These are phyloP conservation scores for Goniozus legneri DNA, from an alignment of 1,140 invertebrate species.

Conservation along the genomic window DNA sequence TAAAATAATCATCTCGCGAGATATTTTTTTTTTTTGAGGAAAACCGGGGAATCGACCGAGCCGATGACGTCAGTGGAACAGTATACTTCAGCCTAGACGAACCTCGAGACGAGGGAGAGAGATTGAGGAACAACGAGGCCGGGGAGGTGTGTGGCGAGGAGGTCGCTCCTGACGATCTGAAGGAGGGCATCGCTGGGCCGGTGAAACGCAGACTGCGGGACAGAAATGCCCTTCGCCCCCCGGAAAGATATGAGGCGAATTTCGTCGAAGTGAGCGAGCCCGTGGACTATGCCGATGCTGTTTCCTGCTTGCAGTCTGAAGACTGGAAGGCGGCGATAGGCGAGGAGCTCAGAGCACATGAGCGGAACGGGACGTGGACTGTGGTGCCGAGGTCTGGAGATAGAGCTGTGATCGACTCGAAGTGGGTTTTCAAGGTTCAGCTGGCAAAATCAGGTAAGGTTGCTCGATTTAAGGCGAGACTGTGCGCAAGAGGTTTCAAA, in stretches of 20 bases:
- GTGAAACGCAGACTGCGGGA: constrained; percentile 22
- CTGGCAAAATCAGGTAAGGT: background rate
- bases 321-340: constrained; percentile 5
- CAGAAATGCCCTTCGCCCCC: background rate
- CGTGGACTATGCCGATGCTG: background rate
- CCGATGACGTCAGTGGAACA: constrained; percentile 18
- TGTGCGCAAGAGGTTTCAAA: constrained; percentile 1
- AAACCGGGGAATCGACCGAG: constrained; percentile 9
- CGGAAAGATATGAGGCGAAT: constrained; percentile 1
- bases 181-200: background rate
- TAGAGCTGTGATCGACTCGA: constrained; percentile 2
- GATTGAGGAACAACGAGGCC: background rate
- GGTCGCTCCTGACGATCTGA: no score
- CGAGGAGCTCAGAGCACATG: constrained; percentile 3
- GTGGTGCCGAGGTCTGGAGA: background rate
- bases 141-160: no score
- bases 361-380: background rate
- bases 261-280: background rate
- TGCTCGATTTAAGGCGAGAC: background rate
- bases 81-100: background rate
- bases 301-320: background rate
- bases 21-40: no score
- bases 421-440: constrained; percentile 3
- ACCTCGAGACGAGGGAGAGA: background rate
- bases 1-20: background rate